Conservation (phyloP, 1,140 invertebrate species). For the Orchestia grillus region DNA sequence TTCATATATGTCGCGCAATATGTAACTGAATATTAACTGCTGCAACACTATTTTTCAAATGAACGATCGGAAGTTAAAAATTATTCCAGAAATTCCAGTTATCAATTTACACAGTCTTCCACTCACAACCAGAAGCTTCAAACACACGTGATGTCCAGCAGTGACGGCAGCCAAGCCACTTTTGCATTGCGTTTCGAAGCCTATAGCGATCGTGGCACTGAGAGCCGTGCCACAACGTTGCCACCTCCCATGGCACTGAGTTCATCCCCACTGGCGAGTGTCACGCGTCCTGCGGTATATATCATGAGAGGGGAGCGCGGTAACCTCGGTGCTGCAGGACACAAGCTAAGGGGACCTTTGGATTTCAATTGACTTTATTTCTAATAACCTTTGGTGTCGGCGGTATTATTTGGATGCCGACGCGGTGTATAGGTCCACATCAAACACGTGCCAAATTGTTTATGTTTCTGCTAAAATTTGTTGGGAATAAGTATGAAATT, state of each 20-base stretch:
- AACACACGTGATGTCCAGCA: background rate
- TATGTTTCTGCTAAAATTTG: too few relatives aligned
- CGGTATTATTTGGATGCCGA: background rate
- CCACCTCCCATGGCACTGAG: background rate
- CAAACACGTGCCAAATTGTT: too few relatives aligned
- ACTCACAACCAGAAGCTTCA: background rate
- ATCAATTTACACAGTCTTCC: background rate
- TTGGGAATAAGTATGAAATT: too few relatives aligned
- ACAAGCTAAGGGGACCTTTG: background rate
- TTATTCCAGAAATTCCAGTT: background rate
- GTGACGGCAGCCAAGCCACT: background rate
- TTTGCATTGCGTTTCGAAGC: too few relatives aligned
- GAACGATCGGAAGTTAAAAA: background rate
- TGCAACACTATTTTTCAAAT: too few relatives aligned
- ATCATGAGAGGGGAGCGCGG: background rate
- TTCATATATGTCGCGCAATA: background rate
- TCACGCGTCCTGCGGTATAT: background rate
- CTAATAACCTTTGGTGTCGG: background rate
- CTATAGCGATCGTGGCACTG: background rate
- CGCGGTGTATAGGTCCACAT: too few relatives aligned
- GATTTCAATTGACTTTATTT: background rate
- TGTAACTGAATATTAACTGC: too few relatives aligned
- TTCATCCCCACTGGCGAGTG: background rate
- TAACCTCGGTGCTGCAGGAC: background rate
- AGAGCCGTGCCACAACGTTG: background rate